Conservation (phyloP, 2,113 vertebrate genomes). For the Pollachius pollachius region DNA sequence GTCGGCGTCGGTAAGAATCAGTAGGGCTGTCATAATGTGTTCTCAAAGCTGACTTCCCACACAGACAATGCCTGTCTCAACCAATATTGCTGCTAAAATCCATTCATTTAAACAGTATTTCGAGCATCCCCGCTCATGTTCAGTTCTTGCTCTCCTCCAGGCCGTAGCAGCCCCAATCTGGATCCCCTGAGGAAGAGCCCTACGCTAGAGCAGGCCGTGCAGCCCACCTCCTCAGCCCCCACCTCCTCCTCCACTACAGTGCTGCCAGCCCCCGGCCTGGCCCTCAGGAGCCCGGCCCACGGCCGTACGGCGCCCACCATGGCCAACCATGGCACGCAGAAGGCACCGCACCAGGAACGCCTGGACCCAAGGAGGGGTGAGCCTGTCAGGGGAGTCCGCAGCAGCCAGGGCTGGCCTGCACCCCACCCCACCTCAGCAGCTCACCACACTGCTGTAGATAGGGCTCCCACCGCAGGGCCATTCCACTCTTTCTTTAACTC, state of each 20-base stretch:
- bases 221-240: constrained; percentile 73
- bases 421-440: constrained; percentile 7
- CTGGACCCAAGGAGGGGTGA: constrained; percentile 85
- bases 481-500: constrained; percentile 33
- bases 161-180: constrained; percentile 83
- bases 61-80: no score
- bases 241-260: constrained; percentile 54
- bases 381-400: constrained; percentile 21
- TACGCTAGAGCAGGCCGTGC: constrained; percentile 81
- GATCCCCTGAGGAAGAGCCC: constrained; percentile 88
- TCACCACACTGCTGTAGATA: constrained; percentile 25
- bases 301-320: constrained; percentile 24
- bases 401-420: constrained; percentile 31
- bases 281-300: constrained; percentile 80
- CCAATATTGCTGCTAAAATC: no score
- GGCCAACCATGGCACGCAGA: constrained; percentile 37
- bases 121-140: no score
- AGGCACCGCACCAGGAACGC: constrained; percentile 76
- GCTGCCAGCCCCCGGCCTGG: constrained; percentile 48
- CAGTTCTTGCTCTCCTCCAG: constrained; percentile 51
- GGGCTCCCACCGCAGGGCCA: constrained; percentile 26
- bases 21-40: no score
- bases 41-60: no score
- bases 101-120: no score
- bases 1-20: constrained; percentile 83